These are phyloP conservation scores for Lasioglossum oenotherae DNA, from an alignment of 2,888 invertebrate genomes.

Conservation along the genomic window DNA sequence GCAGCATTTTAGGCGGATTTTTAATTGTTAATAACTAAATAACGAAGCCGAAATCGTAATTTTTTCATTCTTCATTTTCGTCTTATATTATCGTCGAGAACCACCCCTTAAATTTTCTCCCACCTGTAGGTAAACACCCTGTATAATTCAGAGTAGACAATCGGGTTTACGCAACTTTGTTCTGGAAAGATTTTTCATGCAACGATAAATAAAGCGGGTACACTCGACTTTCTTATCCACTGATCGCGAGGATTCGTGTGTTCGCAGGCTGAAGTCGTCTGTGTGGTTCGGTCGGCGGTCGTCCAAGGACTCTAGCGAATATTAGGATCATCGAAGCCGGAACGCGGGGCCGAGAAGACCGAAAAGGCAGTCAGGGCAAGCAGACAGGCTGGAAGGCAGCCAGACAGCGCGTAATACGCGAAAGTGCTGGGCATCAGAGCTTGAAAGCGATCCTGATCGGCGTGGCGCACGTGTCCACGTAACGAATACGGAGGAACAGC, in stretches of 20 bases:
- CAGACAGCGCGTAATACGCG: background rate
- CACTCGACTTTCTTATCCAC: no score
- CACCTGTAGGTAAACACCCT: no score
- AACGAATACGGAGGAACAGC: slow-evolving; percentile 36
- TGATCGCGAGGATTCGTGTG: background rate
- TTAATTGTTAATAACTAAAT: no score
- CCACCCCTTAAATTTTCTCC: no score
- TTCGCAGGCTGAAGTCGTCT: slow-evolving; percentile 23
- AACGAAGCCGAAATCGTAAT: no score
- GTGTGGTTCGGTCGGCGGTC: background rate
- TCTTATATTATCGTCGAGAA: no score
- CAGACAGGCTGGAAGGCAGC: background rate
- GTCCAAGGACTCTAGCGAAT: slow-evolving; percentile 18
- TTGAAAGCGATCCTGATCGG: slow-evolving; percentile 32
- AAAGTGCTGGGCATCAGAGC: slow-evolving; percentile 31
- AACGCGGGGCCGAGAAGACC: background rate
- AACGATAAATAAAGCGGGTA: no score
- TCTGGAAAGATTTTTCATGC: no score
- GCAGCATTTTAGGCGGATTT: no score
- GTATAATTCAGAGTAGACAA: no score
- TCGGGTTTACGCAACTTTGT: no score
- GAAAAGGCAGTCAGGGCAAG: background rate
- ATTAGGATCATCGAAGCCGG: slow-evolving; percentile 33
- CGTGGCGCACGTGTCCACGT: slow-evolving; percentile 49
- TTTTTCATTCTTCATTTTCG: no score